These are phyloP conservation scores for Malthinus seriepunctatus DNA, from an alignment of 2,888 invertebrate genomes.

Conservation along the genomic window DNA sequence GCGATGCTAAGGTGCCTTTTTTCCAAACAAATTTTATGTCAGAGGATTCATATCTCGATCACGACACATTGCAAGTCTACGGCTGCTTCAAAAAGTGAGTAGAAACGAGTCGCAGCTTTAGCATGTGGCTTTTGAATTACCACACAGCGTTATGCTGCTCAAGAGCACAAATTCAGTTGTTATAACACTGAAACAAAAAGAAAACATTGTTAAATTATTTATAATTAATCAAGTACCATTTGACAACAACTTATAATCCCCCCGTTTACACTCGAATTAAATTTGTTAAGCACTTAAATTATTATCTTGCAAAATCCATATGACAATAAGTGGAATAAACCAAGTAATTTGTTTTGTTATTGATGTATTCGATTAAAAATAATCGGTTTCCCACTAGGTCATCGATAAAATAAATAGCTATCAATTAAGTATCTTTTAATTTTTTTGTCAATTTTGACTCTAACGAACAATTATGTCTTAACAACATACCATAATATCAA, in stretches of 20 bases:
- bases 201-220: constrained; percentile 7
- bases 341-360: not conserved
- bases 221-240: not conserved
- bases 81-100: constrained; percentile 93
- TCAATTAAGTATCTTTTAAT: too few relatives aligned
- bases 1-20: constrained; percentile 11
- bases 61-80: constrained; percentile 76
- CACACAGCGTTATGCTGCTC: constrained; percentile 31
- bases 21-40: constrained; percentile 16
- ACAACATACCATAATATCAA: too few relatives aligned
- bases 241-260: not conserved
- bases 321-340: not conserved
- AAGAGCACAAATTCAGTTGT: constrained; percentile 21
- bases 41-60: constrained; percentile 74
- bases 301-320: not conserved
- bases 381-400: not conserved
- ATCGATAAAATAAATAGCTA: too few relatives aligned
- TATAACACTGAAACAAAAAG: constrained; percentile 34
- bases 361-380: constrained; percentile 1
- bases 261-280: not conserved
- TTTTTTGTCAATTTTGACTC: too few relatives aligned
- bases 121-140: constrained; percentile 63
- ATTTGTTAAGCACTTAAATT: not conserved
- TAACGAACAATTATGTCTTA: too few relatives aligned
- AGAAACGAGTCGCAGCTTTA: constrained; percentile 90